phyloP scores from a whole-genome alignment of 2,797 vertebrate genomes.

The Rhinoraja longicauda region DNA sequence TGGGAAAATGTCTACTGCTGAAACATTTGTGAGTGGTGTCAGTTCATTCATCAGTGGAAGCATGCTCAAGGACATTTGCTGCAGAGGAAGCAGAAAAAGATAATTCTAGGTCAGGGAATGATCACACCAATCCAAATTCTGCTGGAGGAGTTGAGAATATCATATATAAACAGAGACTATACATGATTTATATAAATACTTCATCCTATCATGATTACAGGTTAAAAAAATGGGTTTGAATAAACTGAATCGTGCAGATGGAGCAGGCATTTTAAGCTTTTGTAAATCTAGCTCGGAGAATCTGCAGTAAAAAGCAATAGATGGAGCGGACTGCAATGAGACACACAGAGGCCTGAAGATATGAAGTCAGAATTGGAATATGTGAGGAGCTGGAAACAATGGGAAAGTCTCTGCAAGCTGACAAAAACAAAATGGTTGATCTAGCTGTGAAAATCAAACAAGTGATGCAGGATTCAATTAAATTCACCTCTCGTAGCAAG shows the following conservation, averaged over 20 bases:
- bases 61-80: too few relatives aligned
- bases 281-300: neutral
- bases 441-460: neutral
- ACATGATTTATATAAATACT: neutral
- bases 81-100: too few relatives aligned
- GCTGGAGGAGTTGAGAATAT: neutral
- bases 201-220: neutral
- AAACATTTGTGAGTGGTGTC: neutral
- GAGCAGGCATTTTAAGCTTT: neutral
- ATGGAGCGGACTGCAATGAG: neutral
- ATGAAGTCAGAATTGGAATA: slow-evolving; percentile 42
- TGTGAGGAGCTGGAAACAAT: slow-evolving; percentile 40
- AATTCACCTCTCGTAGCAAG: neutral
- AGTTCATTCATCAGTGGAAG: neutral
- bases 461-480: neutral
- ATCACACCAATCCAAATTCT: neutral
- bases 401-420: slow-evolving; percentile 2
- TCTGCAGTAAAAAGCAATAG: neutral
- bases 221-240: neutral
- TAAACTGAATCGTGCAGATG: neutral
- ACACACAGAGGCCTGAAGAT: neutral
- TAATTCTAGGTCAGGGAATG: too few relatives aligned
- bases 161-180: neutral
- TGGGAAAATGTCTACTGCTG: neutral
- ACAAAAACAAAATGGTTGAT: neutral